Percentiles rank a stretch among this genome's conserved stretches.
These are phyloP conservation scores for Myioborus melanocephalus DNA, from an alignment of 2,797 vertebrate genomes.

Conservation along the genomic window DNA sequence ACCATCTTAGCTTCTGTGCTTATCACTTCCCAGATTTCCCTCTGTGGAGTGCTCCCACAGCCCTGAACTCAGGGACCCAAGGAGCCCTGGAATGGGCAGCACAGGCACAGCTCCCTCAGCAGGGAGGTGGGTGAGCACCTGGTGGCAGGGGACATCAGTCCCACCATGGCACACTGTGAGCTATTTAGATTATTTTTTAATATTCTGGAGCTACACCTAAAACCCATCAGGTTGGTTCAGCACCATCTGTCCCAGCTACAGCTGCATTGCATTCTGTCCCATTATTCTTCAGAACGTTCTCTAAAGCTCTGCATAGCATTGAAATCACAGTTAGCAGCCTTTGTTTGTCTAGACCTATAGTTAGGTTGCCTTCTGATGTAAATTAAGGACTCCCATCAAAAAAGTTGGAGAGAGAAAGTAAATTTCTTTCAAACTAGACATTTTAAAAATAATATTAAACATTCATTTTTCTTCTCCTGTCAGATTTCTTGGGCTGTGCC, in stretches of 20 bases:
- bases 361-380: background rate
- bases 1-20: background rate
- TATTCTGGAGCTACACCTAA: background rate
- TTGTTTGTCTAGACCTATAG: background rate
- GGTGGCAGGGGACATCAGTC: accelerated
- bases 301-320: background rate
- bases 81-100: background rate
- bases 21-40: background rate
- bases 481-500: background rate
- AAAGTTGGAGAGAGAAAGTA: background rate
- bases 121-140: background rate
- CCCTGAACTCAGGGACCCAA: background rate
- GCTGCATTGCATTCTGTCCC: background rate
- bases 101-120: accelerated
- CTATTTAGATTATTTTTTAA: background rate
- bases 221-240: background rate
- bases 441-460: background rate
- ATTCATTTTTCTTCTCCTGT: background rate
- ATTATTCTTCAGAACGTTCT: background rate
- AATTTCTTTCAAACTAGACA: background rate
- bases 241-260: background rate
- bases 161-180: background rate
- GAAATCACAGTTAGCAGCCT: background rate
- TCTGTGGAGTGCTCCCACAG: background rate
- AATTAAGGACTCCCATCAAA: background rate